Evolutionary conservation across 2,888 invertebrate genomes (phyloP).

Genomic region (Leucophora obtusa): DNA sequence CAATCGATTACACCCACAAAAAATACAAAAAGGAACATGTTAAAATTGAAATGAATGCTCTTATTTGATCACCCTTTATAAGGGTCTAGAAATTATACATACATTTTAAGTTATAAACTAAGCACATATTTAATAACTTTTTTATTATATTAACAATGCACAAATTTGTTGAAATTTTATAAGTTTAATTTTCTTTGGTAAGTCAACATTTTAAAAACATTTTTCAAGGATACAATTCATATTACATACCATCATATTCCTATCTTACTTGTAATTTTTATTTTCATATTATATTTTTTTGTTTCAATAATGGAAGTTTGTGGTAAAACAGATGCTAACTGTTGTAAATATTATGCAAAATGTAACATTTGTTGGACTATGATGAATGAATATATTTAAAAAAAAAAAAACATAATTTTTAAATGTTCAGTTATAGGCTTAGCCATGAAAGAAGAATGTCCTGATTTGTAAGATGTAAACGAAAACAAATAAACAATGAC

Average conservation of each 20-base stretch:
- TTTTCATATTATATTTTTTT: not conserved
- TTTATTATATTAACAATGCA: not conserved
- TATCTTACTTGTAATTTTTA: not conserved
- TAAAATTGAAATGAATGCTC: too few species aligned
- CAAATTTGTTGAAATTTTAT: not conserved
- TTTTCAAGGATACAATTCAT: not conserved
- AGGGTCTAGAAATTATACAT: not conserved
- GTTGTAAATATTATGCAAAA: not conserved
- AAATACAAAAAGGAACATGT: too few species aligned
- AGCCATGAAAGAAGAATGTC: too few species aligned
- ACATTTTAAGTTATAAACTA: conserved; percentile 1
- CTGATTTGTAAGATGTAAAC: too few species aligned
- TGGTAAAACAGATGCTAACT: not conserved
- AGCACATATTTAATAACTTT: conserved; percentile 3
- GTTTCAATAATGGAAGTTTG: not conserved
- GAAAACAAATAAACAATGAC: too few species aligned
- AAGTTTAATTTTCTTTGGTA: not conserved
- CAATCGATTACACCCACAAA: too few species aligned
- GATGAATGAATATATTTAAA: not conserved
- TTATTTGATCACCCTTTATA: not conserved
- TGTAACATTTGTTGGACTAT: not conserved
- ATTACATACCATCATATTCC: not conserved
- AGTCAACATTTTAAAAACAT: not conserved
- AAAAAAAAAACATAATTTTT: too few species aligned
- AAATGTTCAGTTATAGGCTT: too few species aligned